phyloP scores from a whole-genome alignment of 2,113 vertebrate genomes.

The Dascyllus trimaculatus region DNA sequence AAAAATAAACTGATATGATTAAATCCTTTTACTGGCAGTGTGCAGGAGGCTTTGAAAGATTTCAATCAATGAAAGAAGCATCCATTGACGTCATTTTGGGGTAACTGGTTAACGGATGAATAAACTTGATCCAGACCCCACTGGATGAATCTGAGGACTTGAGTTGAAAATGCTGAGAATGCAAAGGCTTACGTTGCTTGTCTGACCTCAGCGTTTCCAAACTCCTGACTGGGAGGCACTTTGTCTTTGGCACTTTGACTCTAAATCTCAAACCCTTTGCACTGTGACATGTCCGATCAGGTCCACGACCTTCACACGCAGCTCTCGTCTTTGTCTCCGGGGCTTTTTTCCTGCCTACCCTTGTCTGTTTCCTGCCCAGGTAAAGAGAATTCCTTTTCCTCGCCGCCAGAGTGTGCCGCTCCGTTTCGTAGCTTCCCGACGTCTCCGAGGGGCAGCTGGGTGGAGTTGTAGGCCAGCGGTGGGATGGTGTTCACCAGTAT shows the following conservation, averaged over 20 bases:
- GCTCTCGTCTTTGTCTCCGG: conserved; percentile 63
- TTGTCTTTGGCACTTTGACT: conserved; percentile 52
- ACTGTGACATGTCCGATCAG: background rate
- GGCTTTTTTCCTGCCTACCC: background rate
- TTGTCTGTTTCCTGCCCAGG: conserved; percentile 18
- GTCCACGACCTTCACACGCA: conserved; percentile 53
- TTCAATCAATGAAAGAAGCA: too few species aligned
- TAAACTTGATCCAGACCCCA: background rate
- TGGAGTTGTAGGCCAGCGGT: conserved; percentile 90
- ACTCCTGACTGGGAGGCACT: conserved; percentile 49
- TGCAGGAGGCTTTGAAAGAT: background rate
- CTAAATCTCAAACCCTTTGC: conserved; percentile 8
- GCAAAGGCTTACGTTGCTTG: background rate
- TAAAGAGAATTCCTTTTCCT: conserved; percentile 18
- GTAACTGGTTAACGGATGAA: background rate
- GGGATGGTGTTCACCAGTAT: conserved; percentile 96
- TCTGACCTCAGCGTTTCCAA: conserved; percentile 5
- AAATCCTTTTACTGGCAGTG: conserved; percentile 4
- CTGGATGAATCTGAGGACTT: background rate
- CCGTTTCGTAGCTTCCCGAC: conserved; percentile 82
- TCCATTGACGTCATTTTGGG: background rate
- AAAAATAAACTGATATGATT: background rate
- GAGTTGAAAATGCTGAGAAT: background rate
- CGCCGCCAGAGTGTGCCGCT: conserved; percentile 16
- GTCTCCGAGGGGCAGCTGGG: conserved; percentile 85